A percentile compares a stretch with the other conserved stretches of the same genome.
phyloP scores from a whole-genome alignment of 2,888 invertebrate species.

The Ditula angustiorana region DNA sequence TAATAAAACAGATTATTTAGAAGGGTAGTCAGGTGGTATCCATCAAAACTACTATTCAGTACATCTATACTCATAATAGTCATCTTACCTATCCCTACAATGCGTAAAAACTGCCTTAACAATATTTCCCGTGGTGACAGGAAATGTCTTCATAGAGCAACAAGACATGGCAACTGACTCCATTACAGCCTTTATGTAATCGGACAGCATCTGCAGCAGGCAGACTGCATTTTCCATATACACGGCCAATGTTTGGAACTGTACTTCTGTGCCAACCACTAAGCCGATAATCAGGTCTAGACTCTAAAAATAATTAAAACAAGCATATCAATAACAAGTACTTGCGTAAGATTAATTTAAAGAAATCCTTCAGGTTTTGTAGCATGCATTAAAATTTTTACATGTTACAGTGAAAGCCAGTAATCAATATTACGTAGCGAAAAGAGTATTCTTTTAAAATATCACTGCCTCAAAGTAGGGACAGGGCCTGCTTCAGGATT shows the following conservation, averaged over 20 bases:
- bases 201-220: slow-evolving; percentile 62
- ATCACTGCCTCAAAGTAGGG: no score
- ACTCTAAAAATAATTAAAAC: slow-evolving; percentile 51
- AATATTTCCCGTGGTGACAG: slow-evolving; percentile 64
- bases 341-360: neutral
- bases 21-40: no score
- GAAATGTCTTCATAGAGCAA: slow-evolving; percentile 59
- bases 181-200: slow-evolving; percentile 59
- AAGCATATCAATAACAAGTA: neutral
- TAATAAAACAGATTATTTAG: no score
- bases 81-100: slow-evolving; percentile 77
- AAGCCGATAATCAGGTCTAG: slow-evolving; percentile 55
- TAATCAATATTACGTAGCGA: no score
- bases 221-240: slow-evolving; percentile 61
- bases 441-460: no score
- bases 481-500: no score
- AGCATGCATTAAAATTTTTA: no score
- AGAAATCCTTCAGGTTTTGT: no score
- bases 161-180: slow-evolving; percentile 60
- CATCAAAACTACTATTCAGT: no score
- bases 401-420: no score
- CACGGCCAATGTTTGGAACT: slow-evolving; percentile 49
- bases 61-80: neutral
- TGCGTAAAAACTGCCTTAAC: slow-evolving; percentile 74
- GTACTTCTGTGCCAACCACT: slow-evolving; percentile 50